Conservation (phyloP, 2,888 invertebrate species). For the Listrodromus nycthemerus region DNA sequence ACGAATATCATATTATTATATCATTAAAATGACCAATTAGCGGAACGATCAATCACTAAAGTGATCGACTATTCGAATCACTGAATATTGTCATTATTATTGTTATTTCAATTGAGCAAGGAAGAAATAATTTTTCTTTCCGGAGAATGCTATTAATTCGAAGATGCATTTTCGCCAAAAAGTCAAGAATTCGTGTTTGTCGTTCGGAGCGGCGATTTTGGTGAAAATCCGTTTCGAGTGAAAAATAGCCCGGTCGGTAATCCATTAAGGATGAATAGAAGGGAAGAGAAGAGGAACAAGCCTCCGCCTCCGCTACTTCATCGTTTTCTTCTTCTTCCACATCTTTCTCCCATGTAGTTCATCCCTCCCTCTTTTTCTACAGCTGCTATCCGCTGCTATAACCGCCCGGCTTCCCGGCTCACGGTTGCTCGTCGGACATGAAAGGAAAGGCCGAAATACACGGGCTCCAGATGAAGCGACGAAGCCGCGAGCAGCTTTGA, state of each 20-base stretch:
- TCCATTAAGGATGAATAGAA: conserved; percentile 68
- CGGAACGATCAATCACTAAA: too few relatives aligned
- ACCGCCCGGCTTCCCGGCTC: conserved; percentile 30
- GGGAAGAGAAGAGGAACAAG: conserved; percentile 27
- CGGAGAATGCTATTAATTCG: background rate
- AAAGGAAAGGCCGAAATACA: conserved; percentile 58
- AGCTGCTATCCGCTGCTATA: conserved; percentile 22
- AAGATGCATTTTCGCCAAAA: conserved; percentile 11
- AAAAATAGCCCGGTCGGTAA: conserved; percentile 77
- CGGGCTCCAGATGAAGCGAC: conserved; percentile 32
- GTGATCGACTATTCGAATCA: too few relatives aligned
- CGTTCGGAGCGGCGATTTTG: conserved; percentile 57
- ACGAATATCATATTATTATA: background rate
- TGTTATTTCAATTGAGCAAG: background rate
- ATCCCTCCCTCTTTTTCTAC: conserved; percentile 6
- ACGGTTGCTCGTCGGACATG: conserved; percentile 30
- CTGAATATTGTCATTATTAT: background rate
- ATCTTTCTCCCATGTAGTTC: conserved; percentile 31
- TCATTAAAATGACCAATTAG: background rate
- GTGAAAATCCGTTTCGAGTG: conserved; percentile 79
- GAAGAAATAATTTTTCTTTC: background rate
- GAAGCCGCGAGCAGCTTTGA: conserved; percentile 8
- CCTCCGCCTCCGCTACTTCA: conserved; percentile 52
- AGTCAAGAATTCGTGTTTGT: conserved; percentile 51
- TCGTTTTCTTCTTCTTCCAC: conserved; percentile 28